These are phyloP conservation scores for Pardalotus punctatus DNA, from an alignment of 2,113 vertebrate species.

Conservation along the genomic window DNA sequence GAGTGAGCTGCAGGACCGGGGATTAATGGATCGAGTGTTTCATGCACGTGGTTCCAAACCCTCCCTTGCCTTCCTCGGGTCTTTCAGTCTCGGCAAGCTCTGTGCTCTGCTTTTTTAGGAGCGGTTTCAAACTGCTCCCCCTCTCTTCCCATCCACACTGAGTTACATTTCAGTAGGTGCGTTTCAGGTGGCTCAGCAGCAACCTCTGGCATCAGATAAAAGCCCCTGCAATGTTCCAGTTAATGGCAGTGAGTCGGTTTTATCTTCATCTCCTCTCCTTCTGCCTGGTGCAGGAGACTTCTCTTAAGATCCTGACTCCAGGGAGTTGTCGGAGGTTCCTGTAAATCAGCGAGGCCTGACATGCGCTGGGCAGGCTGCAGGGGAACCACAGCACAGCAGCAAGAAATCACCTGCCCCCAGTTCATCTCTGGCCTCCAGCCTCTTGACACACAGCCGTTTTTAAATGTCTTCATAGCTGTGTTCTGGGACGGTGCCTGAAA, in stretches of 20 bases:
- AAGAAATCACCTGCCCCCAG: background rate
- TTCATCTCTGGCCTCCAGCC: background rate
- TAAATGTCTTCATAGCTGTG: background rate
- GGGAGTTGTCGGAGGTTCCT: constrained; percentile 5
- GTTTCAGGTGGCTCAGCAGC: background rate
- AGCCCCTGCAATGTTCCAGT: background rate
- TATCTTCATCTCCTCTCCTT: background rate
- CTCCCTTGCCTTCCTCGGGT: background rate
- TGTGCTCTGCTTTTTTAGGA: background rate
- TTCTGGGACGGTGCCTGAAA: background rate
- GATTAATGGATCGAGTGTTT: fast-evolving
- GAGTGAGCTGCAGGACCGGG: background rate
- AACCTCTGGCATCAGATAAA: background rate
- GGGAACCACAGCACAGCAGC: background rate
- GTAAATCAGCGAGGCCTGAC: background rate
- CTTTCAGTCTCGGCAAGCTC: background rate
- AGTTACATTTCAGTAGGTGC: background rate
- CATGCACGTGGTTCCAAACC: background rate
- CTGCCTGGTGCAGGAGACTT: background rate
- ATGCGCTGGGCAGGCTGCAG: background rate
- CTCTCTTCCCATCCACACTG: background rate
- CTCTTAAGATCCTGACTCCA: background rate
- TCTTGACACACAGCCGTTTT: background rate
- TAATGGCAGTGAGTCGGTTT: background rate
- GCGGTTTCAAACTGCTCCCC: background rate